These are phyloP conservation scores for Drosophila seguyi DNA, from an alignment of 1,140 invertebrate genomes.

Conservation along the genomic window DNA sequence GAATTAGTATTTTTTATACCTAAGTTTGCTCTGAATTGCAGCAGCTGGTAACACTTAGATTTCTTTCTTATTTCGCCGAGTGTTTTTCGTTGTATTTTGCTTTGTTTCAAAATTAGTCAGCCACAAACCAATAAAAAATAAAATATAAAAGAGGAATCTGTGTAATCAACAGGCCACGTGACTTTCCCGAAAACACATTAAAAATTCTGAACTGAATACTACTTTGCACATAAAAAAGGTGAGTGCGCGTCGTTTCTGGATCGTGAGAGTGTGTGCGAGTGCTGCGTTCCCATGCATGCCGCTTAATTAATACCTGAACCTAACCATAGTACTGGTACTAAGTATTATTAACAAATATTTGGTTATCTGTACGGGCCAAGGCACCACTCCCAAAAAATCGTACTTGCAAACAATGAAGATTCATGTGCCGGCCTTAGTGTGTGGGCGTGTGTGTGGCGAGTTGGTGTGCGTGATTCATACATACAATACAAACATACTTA, in stretches of 20 bases:
- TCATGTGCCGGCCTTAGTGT: constrained; percentile 62
- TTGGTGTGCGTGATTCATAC: constrained; percentile 70
- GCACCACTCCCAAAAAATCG: constrained; percentile 66
- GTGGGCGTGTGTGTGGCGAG: constrained; percentile 21
- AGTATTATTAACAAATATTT: constrained; percentile 29
- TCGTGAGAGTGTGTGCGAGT: constrained; percentile 17
- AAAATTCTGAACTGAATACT: constrained; percentile 4
- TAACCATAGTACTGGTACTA: neutral
- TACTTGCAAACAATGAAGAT: constrained; percentile 39
- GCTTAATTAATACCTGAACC: constrained; percentile 15
- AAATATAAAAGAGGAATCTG: neutral
- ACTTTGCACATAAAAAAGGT: constrained; percentile 48
- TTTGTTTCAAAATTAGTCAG: constrained; percentile 41
- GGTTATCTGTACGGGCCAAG: constrained; percentile 32
- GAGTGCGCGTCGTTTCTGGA: constrained; percentile 37
- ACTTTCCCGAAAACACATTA: neutral
- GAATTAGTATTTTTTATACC: neutral
- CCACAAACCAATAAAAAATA: constrained; percentile 13
- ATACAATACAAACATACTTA: constrained; percentile 7
- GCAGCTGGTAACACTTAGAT: constrained; percentile 5
- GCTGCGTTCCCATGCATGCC: constrained; percentile 32
- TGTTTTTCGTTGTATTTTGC: constrained; percentile 49
- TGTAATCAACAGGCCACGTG: neutral
- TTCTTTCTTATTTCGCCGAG: constrained; percentile 25
- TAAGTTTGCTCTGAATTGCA: neutral